Base-by-base conservation (phyloP, 2,797 vertebrate species). In the Hypotaenidia philippensis region DNA sequence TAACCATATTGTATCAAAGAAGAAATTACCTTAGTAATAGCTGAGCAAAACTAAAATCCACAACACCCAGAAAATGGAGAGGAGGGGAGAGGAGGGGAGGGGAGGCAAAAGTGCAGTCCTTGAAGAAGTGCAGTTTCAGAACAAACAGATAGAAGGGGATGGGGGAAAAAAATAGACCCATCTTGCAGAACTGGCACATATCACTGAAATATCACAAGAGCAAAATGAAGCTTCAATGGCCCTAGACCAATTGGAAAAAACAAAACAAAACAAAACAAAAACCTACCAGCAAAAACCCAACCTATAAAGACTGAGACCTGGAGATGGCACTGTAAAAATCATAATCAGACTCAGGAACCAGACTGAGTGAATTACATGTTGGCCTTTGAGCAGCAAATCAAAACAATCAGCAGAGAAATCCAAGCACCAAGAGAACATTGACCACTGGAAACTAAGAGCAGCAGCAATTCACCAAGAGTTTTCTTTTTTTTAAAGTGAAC, bases 361-460 rank as follows among this genome's bases (percentile, higher is more conserved):
- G 65, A 44, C 64, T 44, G 50, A 94, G 36, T 55, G 77, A 93
- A 91, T 93, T 93, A 87, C 13, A 18, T 68, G 32, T 76, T 90
- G 85, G 87, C 49, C 40, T 90, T 87, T 72, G 78, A 93, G 77
- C 74, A 86, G 85, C 44, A 95, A 95, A 84, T 60, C 41, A 65
- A 86, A 93, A 90, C 60, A 91, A 87, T 55, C 74, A 91, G 83
- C 68, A 86, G 59, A 89, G 66, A 92, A 95, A 89, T 66, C 57
- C 68, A 94, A 94, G 81, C 66, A 91, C 60, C 55, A 52, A 78
- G 52, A 92, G 83, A 93, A 93, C 55, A 26, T 0, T 74, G 78
- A 92, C 64, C 69, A 85, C 13, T 95, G 69, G 81, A 95, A 97
- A 93, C 21, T 14, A 78, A 76, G 38, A 93, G 74, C 61, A 89